Base-by-base conservation (phyloP, 2,888 invertebrate genomes). In the Chironomus tentans region DNA sequence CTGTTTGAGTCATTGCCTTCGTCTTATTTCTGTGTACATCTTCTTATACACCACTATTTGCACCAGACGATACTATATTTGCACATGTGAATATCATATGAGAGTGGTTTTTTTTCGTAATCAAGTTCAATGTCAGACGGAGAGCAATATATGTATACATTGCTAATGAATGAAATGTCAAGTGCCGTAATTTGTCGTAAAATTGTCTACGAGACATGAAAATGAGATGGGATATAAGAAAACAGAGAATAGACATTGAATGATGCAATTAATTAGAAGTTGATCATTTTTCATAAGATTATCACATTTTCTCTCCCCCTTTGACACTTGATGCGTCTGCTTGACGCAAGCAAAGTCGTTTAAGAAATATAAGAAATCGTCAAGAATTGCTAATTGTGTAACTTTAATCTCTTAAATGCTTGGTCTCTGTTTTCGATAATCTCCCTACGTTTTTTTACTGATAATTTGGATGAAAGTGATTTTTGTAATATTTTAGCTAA, bases 111-210 rank as follows among this genome's bases (percentile, higher is more conserved):
- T 28, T 28, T 28, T 38, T 56, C 56, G 18, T n/a, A n/a, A 69
- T 70, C 70, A 73, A 73, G 73, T 61, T 73, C 73, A 73, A 73
- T 61, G 73, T 62, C 65, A 62, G 28, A 56, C 38, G 38, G 38
- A 38, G 13, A 56, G 56, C 15, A 18, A n/a, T 15, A 56, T 50
- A 15, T 50, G 13, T 50, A 21, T 10, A 13, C 5, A 65, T 24
- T 65, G 65, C 10, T 21, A 65, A 24, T 24, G 65, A 24, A 65
- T 24, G 65, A 65, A 65, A 65, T 65, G 65, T 65, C 65, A 65
- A 65, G 65, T 65, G 65, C 21, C 65, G 65, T 65, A 24, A 24
- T 21, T 38, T 65, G 56, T 56, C 56, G 56, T 56, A 56, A 65
- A 65, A 21, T 65, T 65, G 10, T 65, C 24, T 65, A 21, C 56